Evolutionary conservation across 2,113 vertebrate species (phyloP).

Genomic region (Syngnathus floridae): DNA sequence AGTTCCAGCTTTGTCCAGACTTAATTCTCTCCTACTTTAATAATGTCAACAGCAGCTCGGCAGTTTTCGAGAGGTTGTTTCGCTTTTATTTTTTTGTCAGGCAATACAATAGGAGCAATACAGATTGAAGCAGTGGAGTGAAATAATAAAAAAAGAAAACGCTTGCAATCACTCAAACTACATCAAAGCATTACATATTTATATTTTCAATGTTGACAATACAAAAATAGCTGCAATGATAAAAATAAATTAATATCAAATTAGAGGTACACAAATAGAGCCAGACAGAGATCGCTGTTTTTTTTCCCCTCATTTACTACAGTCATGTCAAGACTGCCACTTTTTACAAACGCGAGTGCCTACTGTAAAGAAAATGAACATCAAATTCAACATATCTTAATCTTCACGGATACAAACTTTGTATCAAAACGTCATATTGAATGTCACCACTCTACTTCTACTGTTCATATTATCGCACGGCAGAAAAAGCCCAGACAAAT

Average conservation of each 20-base stretch:
- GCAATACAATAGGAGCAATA: background rate
- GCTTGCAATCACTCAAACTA: background rate
- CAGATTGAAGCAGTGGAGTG: background rate
- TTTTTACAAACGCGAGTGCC: no score
- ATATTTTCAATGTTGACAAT: no score
- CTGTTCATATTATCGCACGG: background rate
- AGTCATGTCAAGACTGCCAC: no score
- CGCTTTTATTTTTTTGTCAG: background rate
- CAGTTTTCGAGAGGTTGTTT: background rate
- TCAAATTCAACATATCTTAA: background rate
- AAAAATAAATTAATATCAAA: no score
- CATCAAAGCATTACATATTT: background rate
- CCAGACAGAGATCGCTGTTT: no score
- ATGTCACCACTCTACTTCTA: background rate
- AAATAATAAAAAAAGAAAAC: background rate
- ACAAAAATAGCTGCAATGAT: no score
- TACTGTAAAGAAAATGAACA: background rate
- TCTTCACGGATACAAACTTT: background rate
- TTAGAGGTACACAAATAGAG: no score
- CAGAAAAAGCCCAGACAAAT: background rate
- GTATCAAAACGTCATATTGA: background rate
- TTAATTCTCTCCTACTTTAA: background rate
- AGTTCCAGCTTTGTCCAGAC: background rate
- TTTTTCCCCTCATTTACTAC: no score
- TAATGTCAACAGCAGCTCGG: background rate